Evolutionary conservation across 1,140 invertebrate species (phyloP), one percentile per base, ranked within the genome.

Genomic region (Drosophila murphyi): DNA sequence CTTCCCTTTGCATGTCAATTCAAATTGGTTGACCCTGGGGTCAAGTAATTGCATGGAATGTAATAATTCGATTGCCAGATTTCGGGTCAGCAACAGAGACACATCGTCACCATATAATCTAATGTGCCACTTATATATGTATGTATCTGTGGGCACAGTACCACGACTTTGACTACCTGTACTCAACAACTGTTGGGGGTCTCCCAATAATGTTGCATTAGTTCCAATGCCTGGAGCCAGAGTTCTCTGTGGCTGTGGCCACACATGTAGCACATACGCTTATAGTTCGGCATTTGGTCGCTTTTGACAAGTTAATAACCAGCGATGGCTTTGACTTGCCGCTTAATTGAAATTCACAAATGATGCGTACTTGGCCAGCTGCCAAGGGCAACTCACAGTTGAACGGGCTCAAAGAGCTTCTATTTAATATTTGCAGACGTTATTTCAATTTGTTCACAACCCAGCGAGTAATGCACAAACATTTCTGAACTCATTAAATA

Each of bases 121-220:
- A 28, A 63, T 20, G 10, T 61, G 32, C 32, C 20, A 20, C 20
- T 1, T 20, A 20, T 20, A 20, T 20, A 2, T 20, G 1, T 20
- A 2, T 20, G 20, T 20, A 20, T 20, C 20, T 20, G 20, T 20
- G 20, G 20, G 20, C 20, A 20, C 20, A 20, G 20, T 20, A 20
- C 20, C 20, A 20, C 20, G 20, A 20, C 20, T 20, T 20, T 20
- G 20, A 20, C 10, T 45, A 62, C 67, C 59, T 62, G 59, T 29
- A n/a, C 45, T 37, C 5, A 6, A 28, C 20, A 20, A 20, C 20
- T 37, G 34, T 43, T 43, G 10, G 39, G 20, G 2, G 12, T 20
- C 20, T 20, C 20, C 34, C 20, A 39, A 35, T 61, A 61, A 54
- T 62, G 62, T 70, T 70, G 32, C 65, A 60, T 68, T 60, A 60